Percentiles rank a stretch among this genome's conserved stretches.
Evolutionary conservation across 2,797 vertebrate species (phyloP).

Genomic region (Thaleichthys pacificus): DNA sequence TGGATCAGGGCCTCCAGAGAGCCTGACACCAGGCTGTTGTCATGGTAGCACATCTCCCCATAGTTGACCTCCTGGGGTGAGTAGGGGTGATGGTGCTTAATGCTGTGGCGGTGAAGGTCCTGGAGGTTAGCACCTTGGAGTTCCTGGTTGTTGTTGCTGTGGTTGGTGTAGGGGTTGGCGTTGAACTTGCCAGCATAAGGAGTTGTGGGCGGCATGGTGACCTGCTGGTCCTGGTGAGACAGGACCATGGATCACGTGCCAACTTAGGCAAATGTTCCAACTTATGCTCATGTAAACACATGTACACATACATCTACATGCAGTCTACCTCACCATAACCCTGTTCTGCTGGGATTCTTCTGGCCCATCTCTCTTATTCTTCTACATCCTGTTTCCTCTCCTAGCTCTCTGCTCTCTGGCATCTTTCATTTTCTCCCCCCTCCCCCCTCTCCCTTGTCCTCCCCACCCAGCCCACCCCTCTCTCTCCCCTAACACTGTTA

Average conservation of each 20-base stretch:
- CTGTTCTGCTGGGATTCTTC: too few relatives aligned
- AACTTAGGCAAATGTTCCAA: too few relatives aligned
- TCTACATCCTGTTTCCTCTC: too few relatives aligned
- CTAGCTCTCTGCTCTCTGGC: too few relatives aligned
- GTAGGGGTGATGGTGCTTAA: slow-evolving; percentile 59
- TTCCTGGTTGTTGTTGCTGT: slow-evolving; percentile 55
- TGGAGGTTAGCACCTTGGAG: slow-evolving; percentile 33
- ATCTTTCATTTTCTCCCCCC: background rate
- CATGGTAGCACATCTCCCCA: slow-evolving; percentile 88
- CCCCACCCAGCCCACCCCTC: background rate
- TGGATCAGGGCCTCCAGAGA: slow-evolving; percentile 96
- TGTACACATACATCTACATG: too few relatives aligned
- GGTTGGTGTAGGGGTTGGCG: slow-evolving; percentile 79
- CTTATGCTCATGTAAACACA: too few relatives aligned
- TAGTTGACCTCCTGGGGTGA: slow-evolving; percentile 81
- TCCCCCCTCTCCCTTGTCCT: background rate
- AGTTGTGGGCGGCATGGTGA: slow-evolving; percentile 91
- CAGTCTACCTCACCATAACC: too few relatives aligned
- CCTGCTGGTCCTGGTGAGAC: slow-evolving; percentile 43
- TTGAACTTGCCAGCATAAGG: slow-evolving; percentile 89
- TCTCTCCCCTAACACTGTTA: slow-evolving; percentile 10
- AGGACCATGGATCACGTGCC: too few relatives aligned
- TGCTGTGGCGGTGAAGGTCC: slow-evolving; percentile 46
- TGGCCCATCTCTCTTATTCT: too few relatives aligned
- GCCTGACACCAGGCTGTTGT: slow-evolving; percentile 92